Conservation (phyloP, 2,888 invertebrate species). For the Xiphydria camelus region DNA sequence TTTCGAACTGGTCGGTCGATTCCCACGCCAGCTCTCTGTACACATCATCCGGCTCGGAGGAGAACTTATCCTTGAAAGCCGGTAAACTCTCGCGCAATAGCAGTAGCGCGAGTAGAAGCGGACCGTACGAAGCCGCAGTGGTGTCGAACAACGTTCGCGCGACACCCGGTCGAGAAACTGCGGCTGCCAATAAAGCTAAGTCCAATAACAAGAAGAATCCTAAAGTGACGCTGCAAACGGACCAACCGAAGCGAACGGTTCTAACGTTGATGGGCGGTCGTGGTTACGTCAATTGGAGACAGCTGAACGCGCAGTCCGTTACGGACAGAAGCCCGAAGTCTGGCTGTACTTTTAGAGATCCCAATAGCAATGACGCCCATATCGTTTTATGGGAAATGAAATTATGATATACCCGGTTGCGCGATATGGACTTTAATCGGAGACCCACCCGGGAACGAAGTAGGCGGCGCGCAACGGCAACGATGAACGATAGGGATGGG, state of each 20-base stretch:
- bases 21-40: conserved; percentile 80
- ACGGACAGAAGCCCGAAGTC: conserved; percentile 56
- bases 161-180: conserved; percentile 31
- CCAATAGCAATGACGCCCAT: conserved; percentile 84
- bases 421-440: too few species aligned
- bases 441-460: too few species aligned
- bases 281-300: conserved; percentile 86
- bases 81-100: conserved; percentile 74
- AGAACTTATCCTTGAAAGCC: conserved; percentile 72
- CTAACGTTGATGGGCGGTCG: conserved; percentile 86
- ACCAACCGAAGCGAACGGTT: conserved; percentile 70
- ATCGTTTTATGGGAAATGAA: conserved; percentile 90
- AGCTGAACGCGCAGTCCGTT: conserved; percentile 62
- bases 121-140: conserved; percentile 57
- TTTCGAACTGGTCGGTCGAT: conserved; percentile 88
- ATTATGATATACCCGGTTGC: conserved; percentile 62
- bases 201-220: conserved; percentile 56
- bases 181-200: conserved; percentile 25
- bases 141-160: conserved; percentile 31
- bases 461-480: too few species aligned
- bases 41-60: conserved; percentile 85
- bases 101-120: conserved; percentile 72
- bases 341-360: conserved; percentile 61
- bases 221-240: conserved; percentile 59
- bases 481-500: too few species aligned